phyloP scores from a whole-genome alignment of 2,888 invertebrate genomes.

The Cheilosia scutellata region DNA sequence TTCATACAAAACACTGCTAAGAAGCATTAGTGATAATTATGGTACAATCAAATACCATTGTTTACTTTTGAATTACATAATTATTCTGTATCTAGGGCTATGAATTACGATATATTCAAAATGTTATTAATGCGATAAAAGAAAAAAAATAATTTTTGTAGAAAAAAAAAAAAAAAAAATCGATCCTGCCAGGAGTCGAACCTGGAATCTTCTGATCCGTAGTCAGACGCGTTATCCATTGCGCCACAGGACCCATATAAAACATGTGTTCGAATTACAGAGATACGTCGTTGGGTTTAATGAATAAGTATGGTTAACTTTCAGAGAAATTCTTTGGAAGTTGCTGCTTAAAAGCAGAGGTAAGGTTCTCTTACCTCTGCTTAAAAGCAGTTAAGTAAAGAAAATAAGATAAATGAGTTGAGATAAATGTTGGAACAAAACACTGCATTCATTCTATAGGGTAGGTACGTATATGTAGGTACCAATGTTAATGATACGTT shows the following conservation, averaged over 20 bases:
- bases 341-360: too few species aligned
- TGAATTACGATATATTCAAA: not conserved
- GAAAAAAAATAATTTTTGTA: not conserved
- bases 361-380: too few species aligned
- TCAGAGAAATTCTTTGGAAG: too few species aligned
- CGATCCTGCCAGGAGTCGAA: constrained; percentile 76
- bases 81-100: not conserved
- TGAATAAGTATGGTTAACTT: too few species aligned
- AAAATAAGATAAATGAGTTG: too few species aligned
- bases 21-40: not conserved
- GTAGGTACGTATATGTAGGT: too few species aligned
- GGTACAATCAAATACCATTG: not conserved
- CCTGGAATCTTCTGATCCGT: constrained; percentile 76
- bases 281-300: not conserved
- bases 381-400: too few species aligned
- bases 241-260: constrained; percentile 71
- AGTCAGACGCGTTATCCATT: constrained; percentile 76
- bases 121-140: not conserved
- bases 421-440: too few species aligned
- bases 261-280: not conserved
- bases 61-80: too few species aligned
- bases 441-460: too few species aligned
- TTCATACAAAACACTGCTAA: constrained; percentile 1
- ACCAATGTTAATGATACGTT: too few species aligned
- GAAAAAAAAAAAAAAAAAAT: constrained; percentile 14